Base-by-base conservation (phyloP, 2,888 invertebrate genomes). In the Villa cingulata region DNA sequence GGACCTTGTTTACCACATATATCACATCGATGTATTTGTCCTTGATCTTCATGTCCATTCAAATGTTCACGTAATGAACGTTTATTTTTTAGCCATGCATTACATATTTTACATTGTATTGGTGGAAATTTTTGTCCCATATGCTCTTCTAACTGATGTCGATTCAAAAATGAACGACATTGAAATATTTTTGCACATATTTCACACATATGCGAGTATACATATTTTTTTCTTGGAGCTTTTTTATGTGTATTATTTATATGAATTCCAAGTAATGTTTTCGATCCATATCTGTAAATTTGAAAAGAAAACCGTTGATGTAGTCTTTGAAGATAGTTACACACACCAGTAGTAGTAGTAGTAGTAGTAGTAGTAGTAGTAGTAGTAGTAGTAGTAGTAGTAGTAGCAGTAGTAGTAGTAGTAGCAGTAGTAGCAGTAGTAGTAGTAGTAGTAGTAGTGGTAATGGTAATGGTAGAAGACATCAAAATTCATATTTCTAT, bases 121-220 rank as follows among this genome's bases (percentile, higher is more conserved):
- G 62, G 62, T 9, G 67, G 65, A 37, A 59, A 57, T 20, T 19
- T 17, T 0, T 62, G 58, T 10, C 62, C 63, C 0, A 60, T 59
- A 43, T 68, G 66, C 48, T 61, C 61, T 49, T 61, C 61, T 38
- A 60, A 46, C 37, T 63, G 63, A 51, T 67, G 65, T 1, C 61
- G 62, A 40, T 62, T 59, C 12, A 44, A 47, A 12, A 62, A 59
- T 1, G 62, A 58, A 15, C 61, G 59, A 4, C 64, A 66, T 1
- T 63, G 61, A 43, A 67, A 65, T 3, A 63, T 62, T 53, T 65
- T 65, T 3, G 65, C 67, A 32, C 67, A 68, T 14, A 67, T 65
- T 54, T 68, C 65, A 45, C 66, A 67, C 16, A 66, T 60, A 41
- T 41, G 37, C 12, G 37, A 20, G 27, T 23, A 38, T 14, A 44